phyloP scores from a whole-genome alignment of 2,113 vertebrate genomes.

The Notarius quadriscutis region DNA sequence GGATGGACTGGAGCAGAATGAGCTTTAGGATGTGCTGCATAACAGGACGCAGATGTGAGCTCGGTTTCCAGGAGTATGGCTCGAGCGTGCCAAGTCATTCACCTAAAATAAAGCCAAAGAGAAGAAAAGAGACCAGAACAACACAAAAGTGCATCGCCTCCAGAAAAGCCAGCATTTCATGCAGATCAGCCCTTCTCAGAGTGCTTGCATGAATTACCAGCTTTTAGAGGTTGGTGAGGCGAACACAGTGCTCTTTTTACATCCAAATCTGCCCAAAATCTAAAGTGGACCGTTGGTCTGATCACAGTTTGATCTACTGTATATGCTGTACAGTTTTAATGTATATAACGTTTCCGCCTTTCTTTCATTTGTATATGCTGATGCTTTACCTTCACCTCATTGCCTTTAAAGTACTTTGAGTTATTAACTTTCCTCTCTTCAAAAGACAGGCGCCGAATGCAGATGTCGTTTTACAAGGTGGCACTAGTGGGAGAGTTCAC shows the following conservation, averaged over 20 bases:
- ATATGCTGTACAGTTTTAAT: not conserved
- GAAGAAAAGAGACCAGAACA: slow-evolving; percentile 7
- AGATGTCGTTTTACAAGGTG: slow-evolving; percentile 52
- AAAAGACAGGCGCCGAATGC: slow-evolving; percentile 50
- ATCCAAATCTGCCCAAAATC: not conserved
- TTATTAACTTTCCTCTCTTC: slow-evolving; percentile 43
- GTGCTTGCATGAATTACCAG: slow-evolving; percentile 24
- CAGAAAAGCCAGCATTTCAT: slow-evolving; percentile 26
- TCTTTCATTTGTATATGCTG: slow-evolving; percentile 20
- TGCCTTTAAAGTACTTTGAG: slow-evolving; percentile 38
- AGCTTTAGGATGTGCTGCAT: slow-evolving; percentile 48
- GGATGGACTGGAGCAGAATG: not conserved
- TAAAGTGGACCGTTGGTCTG: not conserved
- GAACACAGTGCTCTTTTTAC: not conserved
- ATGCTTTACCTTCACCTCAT: slow-evolving; percentile 29
- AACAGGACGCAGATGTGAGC: slow-evolving; percentile 60
- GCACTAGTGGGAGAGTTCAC: slow-evolving; percentile 53
- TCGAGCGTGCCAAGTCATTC: slow-evolving; percentile 38
- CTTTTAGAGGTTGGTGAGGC: slow-evolving; percentile 18
- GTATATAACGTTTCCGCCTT: not conserved
- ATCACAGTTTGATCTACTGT: not conserved
- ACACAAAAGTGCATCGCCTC: not conserved
- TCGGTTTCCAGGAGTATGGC: slow-evolving; percentile 38
- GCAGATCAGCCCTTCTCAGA: slow-evolving; percentile 12
- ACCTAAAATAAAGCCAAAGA: slow-evolving; percentile 25